phyloP scores from a whole-genome alignment of 2,888 invertebrate species.

The Noctua pronuba region DNA sequence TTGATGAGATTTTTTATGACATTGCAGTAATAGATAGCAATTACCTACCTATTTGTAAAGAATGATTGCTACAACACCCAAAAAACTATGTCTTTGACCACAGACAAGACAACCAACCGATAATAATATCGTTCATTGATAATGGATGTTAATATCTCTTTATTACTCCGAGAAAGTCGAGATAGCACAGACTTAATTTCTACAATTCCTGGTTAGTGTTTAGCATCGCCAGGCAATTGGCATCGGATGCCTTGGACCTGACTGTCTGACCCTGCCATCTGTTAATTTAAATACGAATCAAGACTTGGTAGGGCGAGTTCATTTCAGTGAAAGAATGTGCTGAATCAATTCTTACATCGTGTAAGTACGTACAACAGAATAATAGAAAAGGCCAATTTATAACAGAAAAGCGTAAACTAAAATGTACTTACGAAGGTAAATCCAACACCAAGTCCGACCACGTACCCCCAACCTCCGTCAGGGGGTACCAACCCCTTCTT shows the following conservation, averaged over 20 bases:
- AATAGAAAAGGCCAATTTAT: neutral
- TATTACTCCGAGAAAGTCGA: slow-evolving; percentile 12
- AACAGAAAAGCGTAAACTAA: neutral
- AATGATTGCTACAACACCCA: neutral
- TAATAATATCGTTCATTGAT: neutral
- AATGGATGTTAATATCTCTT: neutral
- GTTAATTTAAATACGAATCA: slow-evolving; percentile 45
- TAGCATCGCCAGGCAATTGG: slow-evolving; percentile 44
- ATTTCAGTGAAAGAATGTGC: slow-evolving; percentile 32
- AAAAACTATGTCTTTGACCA: neutral
- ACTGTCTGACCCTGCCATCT: slow-evolving; percentile 45
- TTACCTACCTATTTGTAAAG: neutral
- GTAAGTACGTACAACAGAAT: neutral
- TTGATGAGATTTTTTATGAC: slow-evolving; percentile 25
- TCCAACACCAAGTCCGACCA: slow-evolving; percentile 93
- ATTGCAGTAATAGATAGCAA: slow-evolving; percentile 23
- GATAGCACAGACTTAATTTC: slow-evolving; percentile 1
- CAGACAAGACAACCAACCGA: neutral
- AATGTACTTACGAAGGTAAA: slow-evolving; percentile 93
- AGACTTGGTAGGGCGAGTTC: slow-evolving; percentile 19
- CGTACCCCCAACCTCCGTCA: slow-evolving; percentile 95
- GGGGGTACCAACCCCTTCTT: slow-evolving; percentile 87
- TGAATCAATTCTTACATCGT: neutral
- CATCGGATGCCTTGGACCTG: slow-evolving; percentile 43
- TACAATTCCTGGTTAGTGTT: slow-evolving; percentile 21